A percentile compares a stretch with the other conserved stretches of the same genome.
These are phyloP conservation scores for Albula goreensis DNA, from an alignment of 2,113 vertebrate species.

Conservation along the genomic window DNA sequence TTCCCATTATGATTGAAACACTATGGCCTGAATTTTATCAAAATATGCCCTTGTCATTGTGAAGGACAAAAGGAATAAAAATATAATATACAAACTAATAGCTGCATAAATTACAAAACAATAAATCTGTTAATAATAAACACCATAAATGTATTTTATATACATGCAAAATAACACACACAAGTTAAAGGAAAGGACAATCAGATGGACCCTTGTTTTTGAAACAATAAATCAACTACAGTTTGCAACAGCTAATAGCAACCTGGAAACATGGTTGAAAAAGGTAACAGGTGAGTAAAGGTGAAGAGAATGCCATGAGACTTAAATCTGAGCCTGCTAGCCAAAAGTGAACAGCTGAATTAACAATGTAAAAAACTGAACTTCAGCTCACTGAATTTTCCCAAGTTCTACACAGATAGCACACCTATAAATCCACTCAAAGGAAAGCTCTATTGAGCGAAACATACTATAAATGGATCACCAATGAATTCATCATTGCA, in stretches of 20 bases:
- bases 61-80: background rate
- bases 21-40: background rate
- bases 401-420: too few species aligned
- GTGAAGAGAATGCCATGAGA: background rate
- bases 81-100: background rate
- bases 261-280: background rate
- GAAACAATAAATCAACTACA: background rate
- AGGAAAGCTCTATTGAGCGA: background rate
- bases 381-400: too few species aligned
- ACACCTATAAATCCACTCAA: background rate
- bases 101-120: too few species aligned
- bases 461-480: background rate
- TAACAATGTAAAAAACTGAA: too few species aligned
- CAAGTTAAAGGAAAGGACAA: too few species aligned
- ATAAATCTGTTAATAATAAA: too few species aligned
- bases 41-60: background rate
- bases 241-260: background rate
- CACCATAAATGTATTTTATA: too few species aligned
- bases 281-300: background rate
- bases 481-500: background rate
- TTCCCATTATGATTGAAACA: background rate
- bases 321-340: background rate
- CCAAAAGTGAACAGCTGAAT: background rate
- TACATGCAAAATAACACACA: too few species aligned
- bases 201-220: too few species aligned